Conservation (phyloP, 1,140 invertebrate genomes). For the Drosophila pseudoobscura region DNA sequence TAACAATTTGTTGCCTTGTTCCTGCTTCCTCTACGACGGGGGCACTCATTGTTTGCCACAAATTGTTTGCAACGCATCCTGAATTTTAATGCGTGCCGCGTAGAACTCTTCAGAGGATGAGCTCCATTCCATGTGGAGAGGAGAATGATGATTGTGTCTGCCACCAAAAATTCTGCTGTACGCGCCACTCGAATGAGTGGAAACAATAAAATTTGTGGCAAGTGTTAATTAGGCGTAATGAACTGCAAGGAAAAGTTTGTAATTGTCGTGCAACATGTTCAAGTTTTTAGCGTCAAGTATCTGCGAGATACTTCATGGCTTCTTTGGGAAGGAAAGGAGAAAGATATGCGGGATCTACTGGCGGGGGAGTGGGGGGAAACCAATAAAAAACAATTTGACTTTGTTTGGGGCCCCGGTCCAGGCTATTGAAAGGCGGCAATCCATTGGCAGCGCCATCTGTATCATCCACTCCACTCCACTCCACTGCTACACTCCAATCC, state of each 20-base stretch:
- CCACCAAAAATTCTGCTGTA: slow-evolving; percentile 55
- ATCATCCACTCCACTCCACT: slow-evolving; percentile 51
- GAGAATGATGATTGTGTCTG: slow-evolving; percentile 8
- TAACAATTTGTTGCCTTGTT: slow-evolving; percentile 15
- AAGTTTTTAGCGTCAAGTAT: slow-evolving; percentile 45
- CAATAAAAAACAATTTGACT: slow-evolving; percentile 73
- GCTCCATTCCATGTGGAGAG: slow-evolving; percentile 3
- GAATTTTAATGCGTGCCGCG: slow-evolving; percentile 69
- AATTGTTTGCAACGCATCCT: slow-evolving; percentile 68
- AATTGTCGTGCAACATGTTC: slow-evolving; percentile 67
- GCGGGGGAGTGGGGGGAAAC: slow-evolving; percentile 29
- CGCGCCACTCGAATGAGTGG: slow-evolving; percentile 58
- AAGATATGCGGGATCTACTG: background rate
- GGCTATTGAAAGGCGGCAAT: slow-evolving; percentile 70
- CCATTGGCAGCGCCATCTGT: slow-evolving; percentile 73
- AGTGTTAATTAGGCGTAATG: slow-evolving; percentile 79
- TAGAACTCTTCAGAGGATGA: slow-evolving; percentile 9
- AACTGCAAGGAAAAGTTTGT: slow-evolving; percentile 55
- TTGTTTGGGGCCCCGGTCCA: background rate
- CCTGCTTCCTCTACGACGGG: background rate
- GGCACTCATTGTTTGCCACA: slow-evolving; percentile 32
- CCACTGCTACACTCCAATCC: background rate
- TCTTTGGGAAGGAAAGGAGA: background rate
- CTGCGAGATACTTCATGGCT: slow-evolving; percentile 37
- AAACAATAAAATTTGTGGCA: slow-evolving; percentile 73